phyloP scores from a whole-genome alignment of 2,888 invertebrate genomes.

The Lepidonotus clava region DNA sequence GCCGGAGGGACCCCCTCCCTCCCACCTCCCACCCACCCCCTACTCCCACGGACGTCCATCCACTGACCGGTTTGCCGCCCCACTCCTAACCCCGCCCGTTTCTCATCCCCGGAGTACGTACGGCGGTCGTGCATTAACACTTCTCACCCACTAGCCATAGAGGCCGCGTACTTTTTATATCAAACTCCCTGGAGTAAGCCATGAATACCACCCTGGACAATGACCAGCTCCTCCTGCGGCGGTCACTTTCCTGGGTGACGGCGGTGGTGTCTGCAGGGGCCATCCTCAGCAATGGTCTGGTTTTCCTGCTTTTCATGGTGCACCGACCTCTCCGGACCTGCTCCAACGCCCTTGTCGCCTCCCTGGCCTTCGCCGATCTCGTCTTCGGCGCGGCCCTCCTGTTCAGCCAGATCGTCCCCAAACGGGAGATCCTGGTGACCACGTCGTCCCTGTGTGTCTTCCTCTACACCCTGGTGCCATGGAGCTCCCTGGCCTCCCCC shows the following conservation, averaged over 20 bases:
- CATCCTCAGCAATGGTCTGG: conserved; percentile 24
- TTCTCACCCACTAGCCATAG: too few species aligned
- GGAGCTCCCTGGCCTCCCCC: conserved; percentile 27
- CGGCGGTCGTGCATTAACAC: too few species aligned
- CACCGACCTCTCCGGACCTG: conserved; percentile 19
- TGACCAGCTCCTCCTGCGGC: neutral
- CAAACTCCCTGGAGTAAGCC: too few species aligned
- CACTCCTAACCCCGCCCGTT: too few species aligned
- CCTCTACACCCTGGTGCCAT: neutral
- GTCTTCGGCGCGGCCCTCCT: neutral
- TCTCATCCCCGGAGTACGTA: neutral
- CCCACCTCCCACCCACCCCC: too few species aligned
- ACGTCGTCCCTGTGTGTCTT: neutral
- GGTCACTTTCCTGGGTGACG: neutral
- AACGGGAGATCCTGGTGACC: neutral
- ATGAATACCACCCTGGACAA: neutral
- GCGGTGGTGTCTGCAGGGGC: neutral
- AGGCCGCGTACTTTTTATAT: too few species aligned
- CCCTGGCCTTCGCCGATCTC: conserved; percentile 13
- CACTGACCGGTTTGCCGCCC: neutral
- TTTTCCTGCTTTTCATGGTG: neutral
- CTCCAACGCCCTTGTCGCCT: conserved; percentile 19
- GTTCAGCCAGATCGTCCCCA: neutral
- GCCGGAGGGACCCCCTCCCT: too few species aligned
- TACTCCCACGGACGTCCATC: too few species aligned